phyloP scores from a whole-genome alignment of 37 sponge, comb jelly and placozoan genomes.

The Tethya wilhelma region DNA sequence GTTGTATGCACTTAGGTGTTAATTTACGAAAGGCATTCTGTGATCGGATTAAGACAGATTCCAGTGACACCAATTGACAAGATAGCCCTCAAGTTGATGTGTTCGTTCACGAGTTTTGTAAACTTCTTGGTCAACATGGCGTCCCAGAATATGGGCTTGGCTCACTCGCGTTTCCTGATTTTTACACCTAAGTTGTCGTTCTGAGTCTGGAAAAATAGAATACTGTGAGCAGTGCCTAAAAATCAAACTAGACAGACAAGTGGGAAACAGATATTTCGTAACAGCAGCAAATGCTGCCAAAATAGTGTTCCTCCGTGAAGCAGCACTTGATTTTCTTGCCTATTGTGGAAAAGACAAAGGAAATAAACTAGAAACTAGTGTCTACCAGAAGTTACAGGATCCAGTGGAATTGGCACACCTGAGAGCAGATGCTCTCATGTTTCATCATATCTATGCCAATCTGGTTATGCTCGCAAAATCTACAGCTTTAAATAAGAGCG shows the following conservation, averaged over 20 bases:
- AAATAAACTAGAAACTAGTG: background rate
- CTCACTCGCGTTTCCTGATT: background rate
- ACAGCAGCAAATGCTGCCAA: conserved; percentile 47
- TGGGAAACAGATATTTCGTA: conserved; percentile 24
- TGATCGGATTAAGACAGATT: background rate
- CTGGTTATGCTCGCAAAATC: conserved; percentile 27
- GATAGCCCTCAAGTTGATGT: background rate
- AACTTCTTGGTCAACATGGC: conserved; percentile 34
- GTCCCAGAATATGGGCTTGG: conserved; percentile 59
- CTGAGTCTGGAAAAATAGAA: background rate
- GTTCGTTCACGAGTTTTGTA: conserved; percentile 47
- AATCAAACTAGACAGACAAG: background rate
- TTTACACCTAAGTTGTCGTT: background rate
- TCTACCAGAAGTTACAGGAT: conserved; percentile 2
- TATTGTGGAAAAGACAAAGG: conserved; percentile 17
- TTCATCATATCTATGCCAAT: conserved; percentile 44
- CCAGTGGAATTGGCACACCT: background rate
- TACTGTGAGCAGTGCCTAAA: conserved; percentile 15
- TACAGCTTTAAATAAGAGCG: conserved; percentile 10
- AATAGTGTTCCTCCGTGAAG: conserved; percentile 25
- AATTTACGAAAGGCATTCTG: conserved; percentile 6
- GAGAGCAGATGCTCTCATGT: conserved; percentile 45
- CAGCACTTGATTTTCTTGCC: conserved; percentile 25
- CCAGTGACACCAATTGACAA: background rate
- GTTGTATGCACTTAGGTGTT: conserved; percentile 29